These are phyloP conservation scores for Apamea sordens DNA, from an alignment of 2,888 invertebrate species.

Conservation along the genomic window DNA sequence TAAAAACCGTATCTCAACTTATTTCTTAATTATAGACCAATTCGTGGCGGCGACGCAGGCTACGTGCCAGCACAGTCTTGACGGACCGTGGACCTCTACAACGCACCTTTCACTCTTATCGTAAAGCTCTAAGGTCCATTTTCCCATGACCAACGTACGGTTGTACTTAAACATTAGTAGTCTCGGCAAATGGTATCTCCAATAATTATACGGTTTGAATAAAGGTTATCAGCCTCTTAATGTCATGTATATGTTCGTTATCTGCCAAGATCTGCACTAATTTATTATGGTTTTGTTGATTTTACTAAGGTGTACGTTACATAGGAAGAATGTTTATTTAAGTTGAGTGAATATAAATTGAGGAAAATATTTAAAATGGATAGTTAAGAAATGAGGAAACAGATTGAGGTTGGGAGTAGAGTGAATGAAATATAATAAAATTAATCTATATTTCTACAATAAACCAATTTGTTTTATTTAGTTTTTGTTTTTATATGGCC, in stretches of 20 bases:
- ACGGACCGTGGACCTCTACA: constrained; percentile 67
- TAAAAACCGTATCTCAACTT: constrained; percentile 90
- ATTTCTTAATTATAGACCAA: constrained; percentile 91
- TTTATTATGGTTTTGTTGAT: constrained; percentile 69
- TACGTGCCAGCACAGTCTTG: constrained; percentile 83
- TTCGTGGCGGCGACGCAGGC: constrained; percentile 87
- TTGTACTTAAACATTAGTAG: constrained; percentile 76
- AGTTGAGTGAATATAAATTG: constrained; percentile 14
- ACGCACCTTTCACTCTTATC: constrained; percentile 70
- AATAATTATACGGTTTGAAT: constrained; percentile 88
- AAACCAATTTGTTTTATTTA: neutral
- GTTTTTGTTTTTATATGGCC: neutral
- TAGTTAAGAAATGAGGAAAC: neutral
- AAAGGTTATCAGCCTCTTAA: constrained; percentile 89
- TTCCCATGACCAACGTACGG: constrained; percentile 61
- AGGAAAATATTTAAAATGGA: constrained; percentile 9
- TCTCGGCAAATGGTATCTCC: constrained; percentile 86
- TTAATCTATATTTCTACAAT: neutral
- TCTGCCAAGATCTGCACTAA: constrained; percentile 79
- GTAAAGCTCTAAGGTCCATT: constrained; percentile 68
- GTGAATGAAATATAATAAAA: neutral
- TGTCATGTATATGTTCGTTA: constrained; percentile 83
- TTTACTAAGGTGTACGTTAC: constrained; percentile 51
- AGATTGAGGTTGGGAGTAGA: neutral
- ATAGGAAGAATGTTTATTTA: constrained; percentile 13